Evolutionary conservation across 2,113 vertebrate genomes (phyloP), one percentile per base, ranked within the genome.

Genomic region (Butorides virescens): DNA sequence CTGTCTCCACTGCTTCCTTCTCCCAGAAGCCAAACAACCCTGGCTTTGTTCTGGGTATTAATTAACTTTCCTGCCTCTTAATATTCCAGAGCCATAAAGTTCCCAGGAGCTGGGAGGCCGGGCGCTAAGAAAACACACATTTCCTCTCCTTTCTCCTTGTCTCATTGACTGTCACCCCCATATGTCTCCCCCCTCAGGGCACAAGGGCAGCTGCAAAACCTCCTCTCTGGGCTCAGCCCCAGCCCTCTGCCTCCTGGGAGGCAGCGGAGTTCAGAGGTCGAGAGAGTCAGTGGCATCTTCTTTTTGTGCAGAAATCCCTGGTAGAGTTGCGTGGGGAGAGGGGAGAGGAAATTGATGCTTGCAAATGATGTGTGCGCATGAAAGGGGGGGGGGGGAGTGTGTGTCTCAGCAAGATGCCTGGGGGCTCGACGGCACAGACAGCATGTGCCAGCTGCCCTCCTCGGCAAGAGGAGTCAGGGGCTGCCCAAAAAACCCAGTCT

Each of bases 141-240:
- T 89, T 90, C 90, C 90, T 88, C 88, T 34, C 61, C 62, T 93
- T 59, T 66, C 77, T 46, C 55, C 95, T 50, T 15, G 14, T 74
- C 89, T 37, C 74, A 34, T 47, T 49, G 67, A 67, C 65, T 90
- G 76, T 56, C 91, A 90, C 87, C 92, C 89, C 74, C 95, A 93
- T 78, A 75, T 92, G 80, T 44, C 88, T 65, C 81, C 78, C 88
- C 76, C 95, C 90, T 58, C 61, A 47, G 71, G 94, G 95, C 85
- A 86, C 32, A 3, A 30, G 94, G 92, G 95, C 97, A 97, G 96
- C 96, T 97, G 97, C 89, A 65, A 62, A 72, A 66, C 92, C 94
- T 73, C 93, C 73, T 91, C 78, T 36, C 76, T 12, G 62, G 87
- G 83, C 86, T 82, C 92, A 75, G 95, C 92, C 74, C 89, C 95